Evolutionary conservation across 2,113 vertebrate genomes (phyloP).

Genomic region (Scytalopus superciliaris): DNA sequence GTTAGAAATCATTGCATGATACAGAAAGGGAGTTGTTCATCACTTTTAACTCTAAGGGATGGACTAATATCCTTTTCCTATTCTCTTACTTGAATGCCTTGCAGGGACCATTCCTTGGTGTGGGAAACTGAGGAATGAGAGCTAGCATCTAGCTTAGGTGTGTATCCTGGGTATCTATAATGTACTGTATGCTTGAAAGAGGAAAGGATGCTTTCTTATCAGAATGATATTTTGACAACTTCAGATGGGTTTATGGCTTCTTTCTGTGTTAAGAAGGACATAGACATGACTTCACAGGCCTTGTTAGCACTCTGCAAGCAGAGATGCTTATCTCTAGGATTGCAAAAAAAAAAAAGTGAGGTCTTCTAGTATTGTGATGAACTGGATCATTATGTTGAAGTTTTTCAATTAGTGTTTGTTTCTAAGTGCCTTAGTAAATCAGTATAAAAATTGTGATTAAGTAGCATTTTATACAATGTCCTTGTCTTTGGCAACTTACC

Average conservation of each 20-base stretch:
- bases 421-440: not conserved
- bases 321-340: not conserved
- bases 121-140: not conserved
- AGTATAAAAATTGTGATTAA: not conserved
- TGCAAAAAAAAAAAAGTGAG: rapidly evolving
- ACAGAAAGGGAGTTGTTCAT: not conserved
- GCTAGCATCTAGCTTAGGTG: not conserved
- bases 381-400: not conserved
- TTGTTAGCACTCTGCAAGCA: rapidly evolving
- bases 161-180: not conserved
- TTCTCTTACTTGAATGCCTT: not conserved
- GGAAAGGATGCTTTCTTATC: not conserved
- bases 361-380: not conserved
- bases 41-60: not conserved
- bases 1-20: not conserved
- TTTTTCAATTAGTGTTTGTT: not conserved
- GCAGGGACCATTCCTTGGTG: not conserved
- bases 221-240: not conserved
- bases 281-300: not conserved
- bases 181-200: not conserved
- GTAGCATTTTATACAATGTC: not conserved
- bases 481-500: not conserved
- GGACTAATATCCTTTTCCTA: not conserved
- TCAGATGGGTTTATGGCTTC: not conserved
- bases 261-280: not conserved